Evolutionary conservation across 2,113 vertebrate genomes (phyloP).

Genomic region (Egretta garzetta): DNA sequence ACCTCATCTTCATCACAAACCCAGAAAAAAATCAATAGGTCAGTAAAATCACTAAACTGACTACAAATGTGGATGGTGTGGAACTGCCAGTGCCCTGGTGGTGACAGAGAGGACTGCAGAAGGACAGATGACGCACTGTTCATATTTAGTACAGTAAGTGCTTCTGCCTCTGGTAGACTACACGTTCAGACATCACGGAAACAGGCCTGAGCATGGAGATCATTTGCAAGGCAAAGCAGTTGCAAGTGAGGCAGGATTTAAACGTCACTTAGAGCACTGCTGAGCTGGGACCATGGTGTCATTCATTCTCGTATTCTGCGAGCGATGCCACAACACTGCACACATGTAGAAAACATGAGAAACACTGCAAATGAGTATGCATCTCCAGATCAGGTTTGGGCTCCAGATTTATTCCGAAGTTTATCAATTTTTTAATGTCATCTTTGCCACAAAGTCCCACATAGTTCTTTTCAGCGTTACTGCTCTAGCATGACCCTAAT

Average conservation of each 20-base stretch:
- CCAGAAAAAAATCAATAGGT: neutral
- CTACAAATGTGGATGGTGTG: neutral
- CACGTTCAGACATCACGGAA: neutral
- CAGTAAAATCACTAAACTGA: neutral
- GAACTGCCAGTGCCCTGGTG: neutral
- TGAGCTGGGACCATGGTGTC: neutral
- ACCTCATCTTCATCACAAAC: neutral
- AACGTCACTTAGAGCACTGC: no score
- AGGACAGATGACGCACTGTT: neutral
- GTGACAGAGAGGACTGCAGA: neutral
- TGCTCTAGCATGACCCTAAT: neutral
- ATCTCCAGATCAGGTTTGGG: neutral
- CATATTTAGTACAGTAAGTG: neutral
- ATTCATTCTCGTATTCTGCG: neutral
- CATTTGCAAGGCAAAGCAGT: neutral
- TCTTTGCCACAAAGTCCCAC: neutral
- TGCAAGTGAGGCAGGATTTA: neutral
- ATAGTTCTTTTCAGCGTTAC: neutral
- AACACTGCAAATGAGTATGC: neutral
- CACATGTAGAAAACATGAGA: neutral
- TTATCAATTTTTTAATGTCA: neutral
- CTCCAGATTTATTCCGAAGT: neutral
- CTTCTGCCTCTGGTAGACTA: neutral
- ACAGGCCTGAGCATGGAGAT: neutral
- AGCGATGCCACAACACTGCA: rapidly evolving